These are phyloP conservation scores for Neosilurus hyrtlii DNA, from an alignment of 2,797 vertebrate genomes.

Conservation along the genomic window DNA sequence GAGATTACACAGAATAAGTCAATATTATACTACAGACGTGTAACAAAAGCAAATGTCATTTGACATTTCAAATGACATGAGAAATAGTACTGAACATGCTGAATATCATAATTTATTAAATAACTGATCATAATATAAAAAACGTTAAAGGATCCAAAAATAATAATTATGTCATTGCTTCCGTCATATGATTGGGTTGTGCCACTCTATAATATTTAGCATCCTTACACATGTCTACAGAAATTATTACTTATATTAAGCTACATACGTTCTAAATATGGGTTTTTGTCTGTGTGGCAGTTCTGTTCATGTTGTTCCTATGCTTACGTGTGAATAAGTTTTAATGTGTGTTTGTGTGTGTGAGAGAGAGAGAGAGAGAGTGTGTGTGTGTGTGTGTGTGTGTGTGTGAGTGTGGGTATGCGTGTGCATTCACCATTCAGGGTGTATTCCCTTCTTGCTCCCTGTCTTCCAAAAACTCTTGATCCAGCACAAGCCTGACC, in stretches of 20 bases:
- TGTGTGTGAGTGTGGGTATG: no score
- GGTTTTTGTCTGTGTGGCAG: neutral
- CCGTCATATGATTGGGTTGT: neutral
- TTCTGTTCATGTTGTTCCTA: neutral
- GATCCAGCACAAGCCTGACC: neutral
- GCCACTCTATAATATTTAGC: neutral
- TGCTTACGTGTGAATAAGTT: neutral
- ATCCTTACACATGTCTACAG: neutral
- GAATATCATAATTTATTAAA: neutral
- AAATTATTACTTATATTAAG: neutral
- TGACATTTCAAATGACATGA: neutral
- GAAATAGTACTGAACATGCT: neutral
- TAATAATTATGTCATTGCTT: neutral
- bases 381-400: neutral
- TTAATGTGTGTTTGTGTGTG: neutral
- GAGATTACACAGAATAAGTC: no score
- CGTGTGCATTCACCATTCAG: neutral
- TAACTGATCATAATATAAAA: neutral
- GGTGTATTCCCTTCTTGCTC: neutral
- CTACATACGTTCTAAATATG: neutral
- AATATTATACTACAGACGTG: neutral
- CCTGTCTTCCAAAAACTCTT: neutral
- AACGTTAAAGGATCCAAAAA: neutral
- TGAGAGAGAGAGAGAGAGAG: no score
- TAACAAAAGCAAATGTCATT: neutral